phyloP scores from a whole-genome alignment of 2,113 vertebrate genomes.

The Ellobius talpinus region DNA sequence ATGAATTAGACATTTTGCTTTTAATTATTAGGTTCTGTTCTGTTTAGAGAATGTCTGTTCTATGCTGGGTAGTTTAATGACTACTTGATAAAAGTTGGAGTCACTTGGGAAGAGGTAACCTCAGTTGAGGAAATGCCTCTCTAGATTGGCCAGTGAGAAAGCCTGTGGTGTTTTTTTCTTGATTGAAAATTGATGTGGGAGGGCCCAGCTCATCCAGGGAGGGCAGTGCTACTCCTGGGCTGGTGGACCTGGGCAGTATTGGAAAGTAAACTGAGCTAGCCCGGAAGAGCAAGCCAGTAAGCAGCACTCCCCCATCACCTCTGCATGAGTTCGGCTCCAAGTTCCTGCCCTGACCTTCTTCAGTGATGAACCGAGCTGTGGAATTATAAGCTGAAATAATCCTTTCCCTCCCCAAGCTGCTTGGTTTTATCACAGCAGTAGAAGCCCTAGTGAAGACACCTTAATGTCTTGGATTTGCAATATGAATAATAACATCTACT shows the following conservation, averaged over 20 bases:
- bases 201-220: not conserved
- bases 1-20: constrained; percentile 17
- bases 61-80: not conserved
- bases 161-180: not conserved
- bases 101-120: not conserved
- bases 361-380: not conserved
- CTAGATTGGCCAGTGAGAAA: not conserved
- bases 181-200: not conserved
- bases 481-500: not conserved
- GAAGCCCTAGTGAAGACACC: not conserved
- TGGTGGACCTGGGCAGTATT: not conserved
- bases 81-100: not conserved
- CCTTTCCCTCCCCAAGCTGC: not conserved
- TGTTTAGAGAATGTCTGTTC: constrained; percentile 24
- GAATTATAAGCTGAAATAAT: not conserved
- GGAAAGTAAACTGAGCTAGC: not conserved
- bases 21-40: constrained; percentile 25
- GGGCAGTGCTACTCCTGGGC: not conserved
- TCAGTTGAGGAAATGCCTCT: not conserved
- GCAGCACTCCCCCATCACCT: too few species aligned
- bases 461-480: not conserved
- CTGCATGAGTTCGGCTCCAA: not conserved
- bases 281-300: not conserved
- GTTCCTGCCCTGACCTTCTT: not conserved
- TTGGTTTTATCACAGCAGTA: not conserved